phyloP scores from a whole-genome alignment of 1,140 invertebrate species.

The Telenomus remus region DNA sequence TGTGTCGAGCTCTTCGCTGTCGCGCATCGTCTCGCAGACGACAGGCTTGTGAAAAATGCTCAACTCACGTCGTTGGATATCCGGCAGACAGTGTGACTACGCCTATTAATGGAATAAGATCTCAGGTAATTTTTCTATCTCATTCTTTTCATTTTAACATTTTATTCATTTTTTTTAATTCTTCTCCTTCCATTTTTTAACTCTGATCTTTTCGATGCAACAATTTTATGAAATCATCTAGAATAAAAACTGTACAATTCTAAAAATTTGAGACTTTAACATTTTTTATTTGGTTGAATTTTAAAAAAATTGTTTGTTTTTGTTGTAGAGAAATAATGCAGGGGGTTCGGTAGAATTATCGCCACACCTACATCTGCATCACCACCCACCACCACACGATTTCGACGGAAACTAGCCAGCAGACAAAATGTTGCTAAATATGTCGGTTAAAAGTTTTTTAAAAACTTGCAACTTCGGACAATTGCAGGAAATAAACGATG shows the following conservation, averaged over 20 bases:
- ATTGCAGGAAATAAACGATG: conserved; percentile 20
- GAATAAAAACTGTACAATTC: no score
- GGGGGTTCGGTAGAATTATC: conserved; percentile 71
- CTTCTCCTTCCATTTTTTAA: background rate
- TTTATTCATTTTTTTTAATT: background rate
- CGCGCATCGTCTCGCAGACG: conserved; percentile 80
- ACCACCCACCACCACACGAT: conserved; percentile 65
- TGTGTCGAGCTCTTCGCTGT: conserved; percentile 86
- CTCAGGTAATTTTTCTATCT: conserved; percentile 62
- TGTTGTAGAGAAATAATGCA: conserved; percentile 72
- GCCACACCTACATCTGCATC: conserved; percentile 73
- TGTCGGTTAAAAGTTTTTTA: conserved; percentile 27
- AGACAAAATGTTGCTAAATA: conserved; percentile 1
- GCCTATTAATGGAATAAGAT: conserved; percentile 71
- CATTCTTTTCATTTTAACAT: background rate
- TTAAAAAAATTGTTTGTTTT: no score
- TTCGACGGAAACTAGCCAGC: conserved; percentile 67
- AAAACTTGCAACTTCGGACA: conserved; percentile 29
- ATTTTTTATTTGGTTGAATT: no score
- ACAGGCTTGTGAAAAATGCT: conserved; percentile 82
- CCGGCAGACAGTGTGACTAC: conserved; percentile 71
- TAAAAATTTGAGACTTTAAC: no score
- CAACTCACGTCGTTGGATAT: conserved; percentile 75
- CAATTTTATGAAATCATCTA: no score
- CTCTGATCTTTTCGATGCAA: no score